A percentile compares a stretch with the other conserved stretches of the same genome.
Conservation (phyloP, 2,113 vertebrate genomes). For the Erythrocercus mccallii region DNA sequence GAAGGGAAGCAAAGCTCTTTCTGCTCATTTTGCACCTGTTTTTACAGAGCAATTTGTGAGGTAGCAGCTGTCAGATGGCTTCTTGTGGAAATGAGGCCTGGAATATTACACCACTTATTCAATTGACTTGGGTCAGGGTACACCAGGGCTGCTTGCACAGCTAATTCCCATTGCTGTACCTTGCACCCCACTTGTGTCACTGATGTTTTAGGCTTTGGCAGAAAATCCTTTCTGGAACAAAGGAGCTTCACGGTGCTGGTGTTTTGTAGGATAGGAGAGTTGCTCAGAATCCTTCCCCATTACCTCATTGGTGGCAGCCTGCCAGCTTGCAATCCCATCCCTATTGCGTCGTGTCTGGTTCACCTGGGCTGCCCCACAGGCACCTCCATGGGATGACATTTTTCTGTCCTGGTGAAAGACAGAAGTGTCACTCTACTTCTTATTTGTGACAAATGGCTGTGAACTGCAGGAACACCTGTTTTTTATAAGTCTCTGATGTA, state of each 20-base stretch:
- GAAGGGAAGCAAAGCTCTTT: not conserved
- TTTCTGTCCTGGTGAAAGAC: not conserved
- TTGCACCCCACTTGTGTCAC: accelerated
- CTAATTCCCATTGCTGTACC: not conserved
- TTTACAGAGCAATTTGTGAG: not conserved
- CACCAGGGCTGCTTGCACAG: not conserved
- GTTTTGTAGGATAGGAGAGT: not conserved
- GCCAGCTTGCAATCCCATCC: not conserved
- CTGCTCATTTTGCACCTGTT: slow-evolving; percentile 4
- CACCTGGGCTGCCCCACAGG: not conserved
- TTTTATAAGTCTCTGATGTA: not conserved
- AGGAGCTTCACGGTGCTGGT: not conserved
- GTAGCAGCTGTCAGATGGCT: slow-evolving; percentile 39
- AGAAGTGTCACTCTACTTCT: not conserved
- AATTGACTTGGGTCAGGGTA: not conserved
- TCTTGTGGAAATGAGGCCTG: slow-evolving; percentile 13
- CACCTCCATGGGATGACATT: not conserved
- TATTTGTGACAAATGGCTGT: not conserved
- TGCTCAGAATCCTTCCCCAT: not conserved
- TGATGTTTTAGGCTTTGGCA: not conserved
- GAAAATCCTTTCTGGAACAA: not conserved
- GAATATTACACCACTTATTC: slow-evolving; percentile 2
- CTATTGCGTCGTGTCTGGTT: not conserved
- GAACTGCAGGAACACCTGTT: not conserved
- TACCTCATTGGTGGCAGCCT: not conserved